Evolutionary conservation across 2,113 vertebrate genomes (phyloP).

Genomic region (Corvus cornix): DNA sequence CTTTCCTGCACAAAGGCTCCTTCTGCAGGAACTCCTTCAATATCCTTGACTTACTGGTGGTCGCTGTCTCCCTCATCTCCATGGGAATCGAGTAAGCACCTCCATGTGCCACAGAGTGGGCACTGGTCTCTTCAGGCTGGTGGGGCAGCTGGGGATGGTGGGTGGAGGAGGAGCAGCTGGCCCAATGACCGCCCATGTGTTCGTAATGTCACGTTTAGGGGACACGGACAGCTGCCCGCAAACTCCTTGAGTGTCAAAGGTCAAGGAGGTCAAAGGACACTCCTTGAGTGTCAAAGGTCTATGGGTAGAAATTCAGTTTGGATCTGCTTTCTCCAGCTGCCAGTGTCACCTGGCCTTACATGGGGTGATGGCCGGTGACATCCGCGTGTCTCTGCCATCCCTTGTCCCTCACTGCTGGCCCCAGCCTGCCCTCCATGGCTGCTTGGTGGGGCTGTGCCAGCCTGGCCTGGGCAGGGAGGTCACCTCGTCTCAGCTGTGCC

Average conservation of each 20-base stretch:
- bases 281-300: not conserved
- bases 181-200: not conserved
- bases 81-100: constrained; percentile 91
- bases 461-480: not conserved
- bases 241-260: not conserved
- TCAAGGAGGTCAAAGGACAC: not conserved
- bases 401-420: not conserved
- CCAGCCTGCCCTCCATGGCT: not conserved
- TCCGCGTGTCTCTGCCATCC: accelerated
- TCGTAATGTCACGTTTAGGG: not conserved
- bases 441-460: not conserved
- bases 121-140: not conserved
- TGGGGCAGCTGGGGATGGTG: not conserved
- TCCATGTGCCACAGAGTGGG: not conserved
- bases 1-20: constrained; percentile 94
- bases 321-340: not conserved
- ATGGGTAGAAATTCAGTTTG: not conserved
- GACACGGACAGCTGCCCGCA: not conserved
- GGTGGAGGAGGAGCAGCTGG: not conserved
- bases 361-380: not conserved
- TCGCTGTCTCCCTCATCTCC: constrained; percentile 93
- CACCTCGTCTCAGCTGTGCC: not conserved
- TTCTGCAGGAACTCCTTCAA: constrained; percentile 99
- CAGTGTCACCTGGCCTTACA: not conserved
- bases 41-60: constrained; percentile 95